Evolutionary conservation across 2,888 invertebrate genomes (phyloP).

Genomic region (Tetrapedia diversipes): DNA sequence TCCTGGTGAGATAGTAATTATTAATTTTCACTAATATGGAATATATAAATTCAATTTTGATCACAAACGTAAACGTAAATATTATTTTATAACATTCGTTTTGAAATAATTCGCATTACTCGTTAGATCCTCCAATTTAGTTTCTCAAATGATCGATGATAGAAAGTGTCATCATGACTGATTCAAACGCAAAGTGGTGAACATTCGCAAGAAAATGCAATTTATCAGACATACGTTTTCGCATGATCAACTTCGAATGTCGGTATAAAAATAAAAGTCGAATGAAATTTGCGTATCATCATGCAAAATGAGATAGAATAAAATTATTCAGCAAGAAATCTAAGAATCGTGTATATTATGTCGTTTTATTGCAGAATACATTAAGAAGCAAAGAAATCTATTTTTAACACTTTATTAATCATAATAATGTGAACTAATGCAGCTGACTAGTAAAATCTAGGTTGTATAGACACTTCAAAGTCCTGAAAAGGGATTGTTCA

Average conservation of each 20-base stretch:
- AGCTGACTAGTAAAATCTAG: not conserved
- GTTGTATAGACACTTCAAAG: not conserved
- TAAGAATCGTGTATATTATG: too few relatives aligned
- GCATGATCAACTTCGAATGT: not conserved
- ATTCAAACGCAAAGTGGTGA: not conserved
- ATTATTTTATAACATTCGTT: not conserved
- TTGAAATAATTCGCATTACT: not conserved
- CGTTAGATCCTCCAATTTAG: not conserved
- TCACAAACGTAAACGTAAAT: too few relatives aligned
- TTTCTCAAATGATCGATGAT: not conserved
- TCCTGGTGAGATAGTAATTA: not conserved
- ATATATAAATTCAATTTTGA: too few relatives aligned
- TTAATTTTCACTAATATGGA: too few relatives aligned
- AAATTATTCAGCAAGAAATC: too few relatives aligned
- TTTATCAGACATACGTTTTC: slow-evolving; percentile 2
- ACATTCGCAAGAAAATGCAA: not conserved
- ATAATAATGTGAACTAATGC: not conserved
- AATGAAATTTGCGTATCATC: not conserved
- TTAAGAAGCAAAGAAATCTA: too few relatives aligned
- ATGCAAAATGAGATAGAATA: not conserved
- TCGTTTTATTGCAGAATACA: too few relatives aligned
- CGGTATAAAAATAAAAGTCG: not conserved
- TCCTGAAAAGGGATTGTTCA: slow-evolving; percentile 15
- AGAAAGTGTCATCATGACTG: slow-evolving; percentile 17
- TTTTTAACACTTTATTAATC: not conserved